Base-by-base conservation (phyloP, 2,888 invertebrate species). In the Metopia argyrocephala region DNA sequence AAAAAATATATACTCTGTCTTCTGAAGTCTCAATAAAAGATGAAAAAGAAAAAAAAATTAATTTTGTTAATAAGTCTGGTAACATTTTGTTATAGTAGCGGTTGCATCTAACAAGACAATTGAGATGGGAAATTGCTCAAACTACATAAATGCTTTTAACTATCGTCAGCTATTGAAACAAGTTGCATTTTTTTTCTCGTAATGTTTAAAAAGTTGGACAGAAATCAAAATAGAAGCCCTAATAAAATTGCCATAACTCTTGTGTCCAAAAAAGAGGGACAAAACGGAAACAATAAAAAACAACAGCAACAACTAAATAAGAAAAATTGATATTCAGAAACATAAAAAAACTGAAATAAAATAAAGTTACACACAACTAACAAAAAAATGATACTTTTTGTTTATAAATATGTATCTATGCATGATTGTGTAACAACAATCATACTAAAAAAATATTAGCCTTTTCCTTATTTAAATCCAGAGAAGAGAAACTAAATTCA, bases 181-280 rank as follows among this genome's bases (percentile, higher is more conserved):
- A 62, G 57, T 74, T 69, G 28, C 64, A 45, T 23, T 56, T 48
- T 74, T 74, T 21, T 56, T 57, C 6, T 18, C 56, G 18, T 57
- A 56, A 23, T 15, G 15, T 23, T 52, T 54, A 18, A 12, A 73
- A 75, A 69, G 46, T 70, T 75, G 75, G 70, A 79, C 21, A 66
- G 50, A 70, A 79, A 66, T 75, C 75, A 70, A 70, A 79, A 59
- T 59, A 56, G 31, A 70, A 75, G 66, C 48, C 28, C 75, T 70
- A 79, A 79, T 75, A 75, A 66, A 79, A 65, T 79, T 54, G 64
- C 65, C 48, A 59, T 74, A 75, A 74, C 65, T 69, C 61, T 64
- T 62, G 48, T 71, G 65, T 31, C 54, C 28, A 48, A 62, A 9
- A 56, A 25, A 28, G 25, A 65, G 20, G 15, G 38, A 28, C 23